A percentile compares a stretch with the other conserved stretches of the same genome.
Conservation (phyloP, 2,113 vertebrate species). For the Rattus rattus region DNA sequence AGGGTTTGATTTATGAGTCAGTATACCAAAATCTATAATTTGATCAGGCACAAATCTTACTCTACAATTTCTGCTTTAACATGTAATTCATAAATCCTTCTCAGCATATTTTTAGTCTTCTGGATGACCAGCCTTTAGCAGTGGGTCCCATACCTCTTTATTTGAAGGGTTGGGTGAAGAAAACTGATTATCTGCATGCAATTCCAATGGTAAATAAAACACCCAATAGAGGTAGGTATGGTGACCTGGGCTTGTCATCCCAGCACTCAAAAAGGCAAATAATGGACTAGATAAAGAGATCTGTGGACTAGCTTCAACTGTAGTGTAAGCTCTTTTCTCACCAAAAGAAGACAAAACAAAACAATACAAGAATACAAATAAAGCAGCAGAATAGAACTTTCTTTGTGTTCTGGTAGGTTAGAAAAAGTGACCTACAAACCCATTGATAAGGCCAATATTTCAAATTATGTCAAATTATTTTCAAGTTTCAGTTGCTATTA, state of each 20-base stretch:
- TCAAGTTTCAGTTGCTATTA: not conserved
- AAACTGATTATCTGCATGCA: not conserved
- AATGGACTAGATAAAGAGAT: not conserved
- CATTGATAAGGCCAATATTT: not conserved
- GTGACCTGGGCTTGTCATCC: not conserved
- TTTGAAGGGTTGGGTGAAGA: not conserved
- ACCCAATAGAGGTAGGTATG: not conserved
- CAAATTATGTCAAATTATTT: not conserved
- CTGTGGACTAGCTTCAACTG: not conserved
- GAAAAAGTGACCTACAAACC: not conserved
- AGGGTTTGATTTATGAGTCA: slow-evolving; percentile 74
- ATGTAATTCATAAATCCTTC: slow-evolving; percentile 61
- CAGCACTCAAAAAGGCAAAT: not conserved
- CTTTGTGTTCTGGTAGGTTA: not conserved
- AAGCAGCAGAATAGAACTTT: not conserved
- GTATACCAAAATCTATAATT: slow-evolving; percentile 72
- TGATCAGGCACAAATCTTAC: slow-evolving; percentile 69
- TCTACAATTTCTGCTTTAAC: slow-evolving; percentile 61
- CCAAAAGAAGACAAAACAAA: not conserved
- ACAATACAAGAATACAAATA: not conserved
- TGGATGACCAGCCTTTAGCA: not conserved
- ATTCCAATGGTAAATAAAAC: not conserved
- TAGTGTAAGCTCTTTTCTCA: not conserved
- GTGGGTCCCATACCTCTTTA: not conserved
- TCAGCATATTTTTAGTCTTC: slow-evolving; percentile 57